Percentiles rank a stretch among this genome's conserved stretches.
Conservation (phyloP, 2,113 vertebrate genomes). For the Chamaea fasciata region DNA sequence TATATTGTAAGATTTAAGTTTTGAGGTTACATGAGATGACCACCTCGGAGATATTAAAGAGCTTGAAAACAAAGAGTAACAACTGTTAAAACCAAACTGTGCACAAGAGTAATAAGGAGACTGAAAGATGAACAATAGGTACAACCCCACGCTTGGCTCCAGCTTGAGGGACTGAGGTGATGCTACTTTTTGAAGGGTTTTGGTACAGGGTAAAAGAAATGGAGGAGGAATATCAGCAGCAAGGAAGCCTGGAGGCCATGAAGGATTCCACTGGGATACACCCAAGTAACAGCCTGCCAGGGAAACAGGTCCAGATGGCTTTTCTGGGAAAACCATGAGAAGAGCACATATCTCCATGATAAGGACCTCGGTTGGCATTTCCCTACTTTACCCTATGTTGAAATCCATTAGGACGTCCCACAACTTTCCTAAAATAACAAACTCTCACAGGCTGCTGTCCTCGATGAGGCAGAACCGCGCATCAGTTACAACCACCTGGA, state of each 20-base stretch:
- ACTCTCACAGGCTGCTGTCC: background rate
- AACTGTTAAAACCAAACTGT: background rate
- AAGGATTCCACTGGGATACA: background rate
- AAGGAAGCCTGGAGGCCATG: background rate
- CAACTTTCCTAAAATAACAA: background rate
- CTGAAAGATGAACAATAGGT: background rate
- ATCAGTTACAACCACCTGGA: background rate
- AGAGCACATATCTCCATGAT: background rate
- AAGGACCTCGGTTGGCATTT: background rate
- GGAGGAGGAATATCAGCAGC: background rate
- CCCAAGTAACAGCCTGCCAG: background rate
- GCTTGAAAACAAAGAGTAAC: background rate
- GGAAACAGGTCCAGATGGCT: background rate
- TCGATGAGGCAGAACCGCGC: background rate
- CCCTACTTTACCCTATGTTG: rapidly evolving
- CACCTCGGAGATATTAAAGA: background rate
- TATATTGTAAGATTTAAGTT: background rate
- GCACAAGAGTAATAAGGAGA: background rate
- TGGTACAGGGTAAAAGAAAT: background rate
- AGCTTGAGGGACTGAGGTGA: rapidly evolving
- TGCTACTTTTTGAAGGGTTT: background rate
- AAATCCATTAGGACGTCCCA: background rate
- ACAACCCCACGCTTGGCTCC: background rate
- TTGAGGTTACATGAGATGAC: background rate
- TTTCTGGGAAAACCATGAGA: background rate